Evolutionary conservation across 2,888 invertebrate species (phyloP).

Genomic region (Boloria selene): DNA sequence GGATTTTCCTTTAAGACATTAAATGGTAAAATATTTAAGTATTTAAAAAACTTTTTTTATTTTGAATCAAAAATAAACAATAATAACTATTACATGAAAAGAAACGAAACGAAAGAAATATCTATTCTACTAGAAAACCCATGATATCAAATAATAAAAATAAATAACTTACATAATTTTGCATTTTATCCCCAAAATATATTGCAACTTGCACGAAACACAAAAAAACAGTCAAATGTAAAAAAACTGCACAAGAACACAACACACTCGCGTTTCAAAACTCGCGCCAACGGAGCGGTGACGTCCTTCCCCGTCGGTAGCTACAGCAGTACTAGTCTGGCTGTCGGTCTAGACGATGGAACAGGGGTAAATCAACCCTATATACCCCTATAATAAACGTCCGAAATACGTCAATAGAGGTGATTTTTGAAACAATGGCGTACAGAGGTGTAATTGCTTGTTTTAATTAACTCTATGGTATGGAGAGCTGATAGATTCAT

Average conservation of each 20-base stretch:
- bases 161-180: too few relatives aligned
- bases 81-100: too few relatives aligned
- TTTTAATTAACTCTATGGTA: constrained; percentile 37
- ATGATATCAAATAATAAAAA: too few relatives aligned
- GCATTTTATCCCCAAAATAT: too few relatives aligned
- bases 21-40: too few relatives aligned
- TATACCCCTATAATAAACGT: constrained; percentile 42
- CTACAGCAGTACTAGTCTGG: constrained; percentile 61
- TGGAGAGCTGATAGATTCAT: constrained; percentile 13
- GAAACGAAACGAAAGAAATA: too few relatives aligned
- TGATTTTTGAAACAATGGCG: constrained; percentile 44
- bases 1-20: too few relatives aligned
- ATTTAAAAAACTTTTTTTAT: too few relatives aligned
- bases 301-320: constrained; percentile 55
- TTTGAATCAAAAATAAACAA: too few relatives aligned
- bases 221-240: constrained; percentile 12
- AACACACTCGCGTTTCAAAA: constrained; percentile 52
- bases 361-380: constrained; percentile 62
- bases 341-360: constrained; percentile 67
- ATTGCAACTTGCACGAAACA: not conserved
- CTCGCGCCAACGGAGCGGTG: constrained; percentile 59
- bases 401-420: constrained; percentile 61
- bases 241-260: constrained; percentile 26
- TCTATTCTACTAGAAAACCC: too few relatives aligned
- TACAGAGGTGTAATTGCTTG: constrained; percentile 35